Base-by-base conservation (phyloP, 2,797 vertebrate genomes). In the Rallus crepitans region DNA sequence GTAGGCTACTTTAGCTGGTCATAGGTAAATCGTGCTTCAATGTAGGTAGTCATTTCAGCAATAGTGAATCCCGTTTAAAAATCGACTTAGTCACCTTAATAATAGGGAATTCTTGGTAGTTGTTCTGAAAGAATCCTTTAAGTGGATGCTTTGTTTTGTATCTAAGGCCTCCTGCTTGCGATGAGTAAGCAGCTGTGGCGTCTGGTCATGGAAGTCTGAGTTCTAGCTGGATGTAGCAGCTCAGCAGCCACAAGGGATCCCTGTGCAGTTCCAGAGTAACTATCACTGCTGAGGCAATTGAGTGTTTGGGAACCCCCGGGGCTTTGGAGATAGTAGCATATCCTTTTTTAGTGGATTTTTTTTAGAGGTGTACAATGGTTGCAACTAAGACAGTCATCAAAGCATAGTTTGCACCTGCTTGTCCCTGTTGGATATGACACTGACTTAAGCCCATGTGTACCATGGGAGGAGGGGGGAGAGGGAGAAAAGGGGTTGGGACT, bases 381-480 rank as follows among this genome's bases (percentile, higher is more conserved):
- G 28, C 18, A 73, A 7, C 28, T 90, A 6, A 9, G 15, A 30
- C 31, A 12, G 0, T 50, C 21, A 17, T n/a, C 8, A 1, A 33
- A 28, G 12, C 5, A 12, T 39, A 65, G 76, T 31, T 82, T 60
- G 28, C 5, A 9, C 31, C 5, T 47, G 24, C 27, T 61, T 65
- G 2, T 48, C 53, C 83, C 50, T 81, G 59, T 21, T 66, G 35
- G 28, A 35, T 76, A 23, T 50, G 80, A 47, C 28, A 82, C 47
- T 55, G 60, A 85, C 53, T 60, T 56, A 28, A 79, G 28, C 7
- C 39, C 12, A 17, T 9, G 39, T 90, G 15, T 45, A 69, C 53
- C 28, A 21, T 12, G 85, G 91, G 93, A 71, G 86, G 94, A 45
- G 86, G 82, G 82, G 65, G 73, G 85, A 89, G 82, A 69, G 80